Evolutionary conservation across 2,888 invertebrate genomes (phyloP).

Genomic region (Acleris sparsana): DNA sequence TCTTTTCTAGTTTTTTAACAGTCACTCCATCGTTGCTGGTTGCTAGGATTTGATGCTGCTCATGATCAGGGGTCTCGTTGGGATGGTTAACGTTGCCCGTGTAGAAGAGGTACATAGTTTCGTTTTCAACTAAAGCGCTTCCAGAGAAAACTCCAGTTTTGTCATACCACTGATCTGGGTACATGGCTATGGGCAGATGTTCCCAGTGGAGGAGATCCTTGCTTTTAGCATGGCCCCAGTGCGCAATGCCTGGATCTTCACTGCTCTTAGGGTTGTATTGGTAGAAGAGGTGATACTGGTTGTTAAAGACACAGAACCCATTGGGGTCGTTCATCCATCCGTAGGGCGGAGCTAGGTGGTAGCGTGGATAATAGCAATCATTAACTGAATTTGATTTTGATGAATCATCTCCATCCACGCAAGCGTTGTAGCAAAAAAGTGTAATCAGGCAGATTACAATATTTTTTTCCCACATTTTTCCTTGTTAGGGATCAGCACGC

Average conservation of each 20-base stretch:
- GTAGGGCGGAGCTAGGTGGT: slow-evolving; percentile 60
- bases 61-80: slow-evolving; percentile 52
- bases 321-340: slow-evolving; percentile 85
- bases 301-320: slow-evolving; percentile 68
- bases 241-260: slow-evolving; percentile 60
- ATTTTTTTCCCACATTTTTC: slow-evolving; percentile 39
- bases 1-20: slow-evolving; percentile 60
- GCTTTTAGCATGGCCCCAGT: slow-evolving; percentile 81
- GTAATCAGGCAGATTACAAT: slow-evolving; percentile 42
- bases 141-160: slow-evolving; percentile 74
- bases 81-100: slow-evolving; percentile 64
- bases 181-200: slow-evolving; percentile 71
- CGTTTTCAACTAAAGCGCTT: slow-evolving; percentile 67
- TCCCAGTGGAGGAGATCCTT: slow-evolving; percentile 75
- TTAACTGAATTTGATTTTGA: slow-evolving; percentile 35
- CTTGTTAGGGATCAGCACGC: not conserved
- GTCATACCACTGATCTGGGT: slow-evolving; percentile 69
- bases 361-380: slow-evolving; percentile 58
- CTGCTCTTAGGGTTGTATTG: slow-evolving; percentile 74
- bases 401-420: slow-evolving; percentile 23
- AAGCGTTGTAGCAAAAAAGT: slow-evolving; percentile 44
- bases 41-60: slow-evolving; percentile 65
- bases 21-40: slow-evolving; percentile 62
- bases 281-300: slow-evolving; percentile 76
- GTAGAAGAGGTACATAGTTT: slow-evolving; percentile 63